Evolutionary conservation across 2,888 invertebrate species (phyloP).

Genomic region (Willowsia nigromaculata): DNA sequence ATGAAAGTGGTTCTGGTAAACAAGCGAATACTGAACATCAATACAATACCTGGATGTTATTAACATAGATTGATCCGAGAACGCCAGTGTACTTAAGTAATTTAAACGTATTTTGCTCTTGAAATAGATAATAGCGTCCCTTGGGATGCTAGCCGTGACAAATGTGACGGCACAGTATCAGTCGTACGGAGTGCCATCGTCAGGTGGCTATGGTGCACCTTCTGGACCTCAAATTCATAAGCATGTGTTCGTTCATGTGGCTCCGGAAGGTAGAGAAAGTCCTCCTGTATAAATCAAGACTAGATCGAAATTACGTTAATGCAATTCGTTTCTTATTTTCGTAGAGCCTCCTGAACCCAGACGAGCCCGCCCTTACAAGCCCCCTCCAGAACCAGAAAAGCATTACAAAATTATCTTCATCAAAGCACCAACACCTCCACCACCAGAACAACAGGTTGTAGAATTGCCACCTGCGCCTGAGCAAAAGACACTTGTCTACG

Average conservation of each 20-base stretch:
- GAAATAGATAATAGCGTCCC: constrained; percentile 16
- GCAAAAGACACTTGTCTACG: constrained; percentile 93
- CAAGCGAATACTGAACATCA: not conserved
- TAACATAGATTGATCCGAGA: not conserved
- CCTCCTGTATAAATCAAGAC: not conserved
- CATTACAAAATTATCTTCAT: constrained; percentile 76
- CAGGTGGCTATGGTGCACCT: constrained; percentile 61
- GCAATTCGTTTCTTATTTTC: not conserved
- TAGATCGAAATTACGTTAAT: not conserved
- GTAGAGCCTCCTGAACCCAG: constrained; percentile 68
- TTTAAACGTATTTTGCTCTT: not conserved
- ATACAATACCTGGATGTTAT: not conserved
- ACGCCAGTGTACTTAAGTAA: not conserved
- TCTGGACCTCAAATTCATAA: constrained; percentile 52
- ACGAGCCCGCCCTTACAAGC: constrained; percentile 59
- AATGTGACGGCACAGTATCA: constrained; percentile 36
- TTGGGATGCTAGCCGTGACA: constrained; percentile 11
- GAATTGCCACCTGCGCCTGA: constrained; percentile 83
- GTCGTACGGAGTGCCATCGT: constrained; percentile 46
- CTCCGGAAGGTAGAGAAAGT: constrained; percentile 48
- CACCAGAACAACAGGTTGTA: constrained; percentile 63
- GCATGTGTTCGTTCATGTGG: constrained; percentile 69
- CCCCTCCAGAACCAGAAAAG: constrained; percentile 74
- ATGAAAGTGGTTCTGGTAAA: not conserved
- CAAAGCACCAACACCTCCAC: constrained; percentile 65